Conservation (phyloP, 2,888 invertebrate genomes). For the Dasypolia templi region DNA sequence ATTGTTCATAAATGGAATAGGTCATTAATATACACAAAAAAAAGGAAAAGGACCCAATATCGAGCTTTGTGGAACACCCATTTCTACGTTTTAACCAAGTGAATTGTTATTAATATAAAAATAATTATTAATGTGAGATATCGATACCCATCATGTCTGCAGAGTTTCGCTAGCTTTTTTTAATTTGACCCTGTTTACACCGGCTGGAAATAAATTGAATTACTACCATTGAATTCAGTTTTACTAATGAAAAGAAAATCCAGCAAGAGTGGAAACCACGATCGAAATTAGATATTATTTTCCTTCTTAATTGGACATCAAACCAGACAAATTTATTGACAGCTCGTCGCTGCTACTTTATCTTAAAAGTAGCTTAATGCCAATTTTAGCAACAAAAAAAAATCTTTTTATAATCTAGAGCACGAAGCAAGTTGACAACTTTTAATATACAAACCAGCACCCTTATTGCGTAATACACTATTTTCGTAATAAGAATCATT, state of each 20-base stretch:
- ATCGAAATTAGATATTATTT: background rate
- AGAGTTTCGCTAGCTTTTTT: no score
- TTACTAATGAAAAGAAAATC: background rate
- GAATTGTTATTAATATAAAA: no score
- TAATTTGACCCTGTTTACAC: background rate
- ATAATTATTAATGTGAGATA: no score
- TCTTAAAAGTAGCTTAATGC: background rate
- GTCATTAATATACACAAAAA: no score
- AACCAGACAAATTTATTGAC: background rate
- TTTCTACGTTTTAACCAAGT: no score
- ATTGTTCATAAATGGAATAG: no score
- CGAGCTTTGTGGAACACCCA: no score
- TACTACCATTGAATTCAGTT: background rate
- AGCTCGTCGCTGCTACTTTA: background rate
- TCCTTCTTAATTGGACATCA: background rate
- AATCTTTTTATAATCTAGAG: background rate
- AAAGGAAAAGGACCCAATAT: no score
- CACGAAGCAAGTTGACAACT: background rate
- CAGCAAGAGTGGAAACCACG: background rate
- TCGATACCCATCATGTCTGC: no score
- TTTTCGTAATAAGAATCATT: no score
- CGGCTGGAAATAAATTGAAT: background rate
- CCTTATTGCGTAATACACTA: no score
- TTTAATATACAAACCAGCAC: slow-evolving; percentile 5
- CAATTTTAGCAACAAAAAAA: background rate